A percentile compares a stretch with the other conserved stretches of the same genome.
Evolutionary conservation across 1,140 invertebrate genomes (phyloP).

Genomic region (Megalopta genalis): DNA sequence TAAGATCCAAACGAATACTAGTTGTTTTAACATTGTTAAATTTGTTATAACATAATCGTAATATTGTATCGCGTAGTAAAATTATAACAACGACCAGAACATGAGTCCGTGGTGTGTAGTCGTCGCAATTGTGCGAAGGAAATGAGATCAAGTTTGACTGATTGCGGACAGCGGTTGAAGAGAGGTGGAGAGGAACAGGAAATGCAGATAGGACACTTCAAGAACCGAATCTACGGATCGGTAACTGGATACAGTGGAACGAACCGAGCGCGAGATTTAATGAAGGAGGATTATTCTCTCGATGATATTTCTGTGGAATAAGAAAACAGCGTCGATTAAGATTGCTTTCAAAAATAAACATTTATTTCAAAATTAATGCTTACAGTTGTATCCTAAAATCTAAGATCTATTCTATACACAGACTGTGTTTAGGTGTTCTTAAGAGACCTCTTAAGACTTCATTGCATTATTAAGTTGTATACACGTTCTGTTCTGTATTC

Average conservation of each 20-base stretch:
- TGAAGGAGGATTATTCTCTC: background rate
- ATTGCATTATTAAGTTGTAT: slow-evolving; percentile 62
- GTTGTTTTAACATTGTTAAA: no score
- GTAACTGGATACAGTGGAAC: slow-evolving; percentile 40
- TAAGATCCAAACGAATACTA: no score
- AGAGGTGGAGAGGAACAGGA: slow-evolving; percentile 32
- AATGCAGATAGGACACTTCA: slow-evolving; percentile 41
- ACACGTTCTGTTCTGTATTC: slow-evolving; percentile 48
- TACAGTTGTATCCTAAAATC: slow-evolving; percentile 75
- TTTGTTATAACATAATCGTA: no score
- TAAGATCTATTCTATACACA: slow-evolving; percentile 73
- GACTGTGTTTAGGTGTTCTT: slow-evolving; percentile 67
- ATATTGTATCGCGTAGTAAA: no score
- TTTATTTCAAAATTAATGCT: slow-evolving; percentile 79
- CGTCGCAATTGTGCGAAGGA: slow-evolving; percentile 68
- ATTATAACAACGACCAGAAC: no score
- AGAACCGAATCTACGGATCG: slow-evolving; percentile 48
- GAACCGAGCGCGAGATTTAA: background rate
- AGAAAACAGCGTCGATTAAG: slow-evolving; percentile 56
- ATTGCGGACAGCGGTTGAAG: slow-evolving; percentile 56
- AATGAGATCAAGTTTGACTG: slow-evolving; percentile 76
- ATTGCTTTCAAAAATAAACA: slow-evolving; percentile 79
- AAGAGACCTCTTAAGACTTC: slow-evolving; percentile 55
- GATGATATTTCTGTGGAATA: slow-evolving; percentile 16
- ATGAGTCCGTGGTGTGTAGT: slow-evolving; percentile 21